Evolutionary conservation across 2,888 invertebrate genomes (phyloP), one percentile per base, ranked within the genome.

Genomic region (Anticlea derivata): DNA sequence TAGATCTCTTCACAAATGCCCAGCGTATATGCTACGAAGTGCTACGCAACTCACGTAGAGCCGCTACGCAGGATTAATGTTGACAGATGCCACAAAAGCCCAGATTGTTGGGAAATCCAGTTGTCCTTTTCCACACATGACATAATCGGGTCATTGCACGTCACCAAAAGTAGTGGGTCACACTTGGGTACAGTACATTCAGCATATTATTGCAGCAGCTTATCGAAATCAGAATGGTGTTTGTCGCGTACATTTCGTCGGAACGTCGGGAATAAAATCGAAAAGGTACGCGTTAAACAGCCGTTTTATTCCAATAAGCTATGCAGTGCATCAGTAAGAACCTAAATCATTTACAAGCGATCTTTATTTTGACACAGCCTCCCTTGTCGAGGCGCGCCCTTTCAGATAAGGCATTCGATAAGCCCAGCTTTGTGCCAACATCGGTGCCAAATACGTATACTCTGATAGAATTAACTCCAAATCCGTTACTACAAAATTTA

Each of bases 41-140:
- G 27, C 39, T 45, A 50, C 44, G 48, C 35, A 35, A 8, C 20
- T 33, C 48, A 39, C 52, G 52, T 53, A 52, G 47, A 33, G 22
- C 23, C 20, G 34, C 50, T 50, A 50, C 43, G 44, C 33, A 45
- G 50, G 50, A 50, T 45, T 45, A 39, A 44, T 45, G 50, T 26
- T 48, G 49, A 49, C 49, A 49, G 49, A 43, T 49, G 35, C 23
- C 33, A 41, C 37, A n/a, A 43, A 38, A 46, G 17, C 37, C 13
- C 26, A 47, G 26, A 35, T 33, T 50, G 35, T 39, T 24, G 35
- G 29, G 35, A 34, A 48, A 48, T 40, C 26, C 22, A 13, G 22
- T 29, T 39, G 26, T 33, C 27, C 7, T 17, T n/a, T 30, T 11
- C 17, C n/a, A 12, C 26, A 23, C 26, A n/a, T 41, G 41, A 49